phyloP scores from a whole-genome alignment of 2,797 vertebrate genomes.

The Acropternis orthonyx region DNA sequence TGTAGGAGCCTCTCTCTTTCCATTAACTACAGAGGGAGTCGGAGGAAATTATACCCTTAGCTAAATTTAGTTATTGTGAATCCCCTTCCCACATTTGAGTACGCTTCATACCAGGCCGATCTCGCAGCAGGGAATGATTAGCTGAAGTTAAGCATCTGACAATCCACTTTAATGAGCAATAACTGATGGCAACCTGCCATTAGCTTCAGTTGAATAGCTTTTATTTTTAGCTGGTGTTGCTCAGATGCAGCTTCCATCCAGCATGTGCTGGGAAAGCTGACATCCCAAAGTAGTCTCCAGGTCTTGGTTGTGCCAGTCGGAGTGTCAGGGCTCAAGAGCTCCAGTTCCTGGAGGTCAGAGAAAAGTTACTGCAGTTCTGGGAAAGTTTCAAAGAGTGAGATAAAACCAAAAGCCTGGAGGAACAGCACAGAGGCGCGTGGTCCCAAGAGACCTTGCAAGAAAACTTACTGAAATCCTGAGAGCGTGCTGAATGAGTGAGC shows the following conservation, averaged over 20 bases:
- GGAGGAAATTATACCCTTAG: constrained; percentile 26
- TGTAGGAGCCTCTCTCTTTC: constrained; percentile 15
- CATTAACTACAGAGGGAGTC: constrained; percentile 65
- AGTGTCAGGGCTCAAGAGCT: constrained; percentile 37
- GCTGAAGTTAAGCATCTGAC: constrained; percentile 63
- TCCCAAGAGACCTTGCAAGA: constrained; percentile 36
- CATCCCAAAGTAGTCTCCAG: constrained; percentile 48
- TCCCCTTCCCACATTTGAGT: constrained; percentile 57
- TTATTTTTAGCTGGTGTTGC: constrained; percentile 68
- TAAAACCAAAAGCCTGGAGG: constrained; percentile 50
- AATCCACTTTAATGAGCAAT: constrained; percentile 67
- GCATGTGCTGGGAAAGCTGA: constrained; percentile 45
- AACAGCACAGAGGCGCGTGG: neutral
- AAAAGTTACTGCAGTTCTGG: constrained; percentile 58
- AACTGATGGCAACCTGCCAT: constrained; percentile 61
- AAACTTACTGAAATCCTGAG: constrained; percentile 38
- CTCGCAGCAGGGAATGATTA: constrained; percentile 62
- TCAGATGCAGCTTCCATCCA: constrained; percentile 49
- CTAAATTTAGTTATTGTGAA: constrained; percentile 57
- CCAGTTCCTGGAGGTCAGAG: constrained; percentile 44
- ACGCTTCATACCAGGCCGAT: neutral
- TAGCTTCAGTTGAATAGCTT: constrained; percentile 46
- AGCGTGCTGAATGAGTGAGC: constrained; percentile 14
- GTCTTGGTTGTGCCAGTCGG: constrained; percentile 36
- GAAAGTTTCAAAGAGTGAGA: constrained; percentile 58